Evolutionary conservation across 1,140 invertebrate species (phyloP).

Genomic region (Drosophila mauritiana): DNA sequence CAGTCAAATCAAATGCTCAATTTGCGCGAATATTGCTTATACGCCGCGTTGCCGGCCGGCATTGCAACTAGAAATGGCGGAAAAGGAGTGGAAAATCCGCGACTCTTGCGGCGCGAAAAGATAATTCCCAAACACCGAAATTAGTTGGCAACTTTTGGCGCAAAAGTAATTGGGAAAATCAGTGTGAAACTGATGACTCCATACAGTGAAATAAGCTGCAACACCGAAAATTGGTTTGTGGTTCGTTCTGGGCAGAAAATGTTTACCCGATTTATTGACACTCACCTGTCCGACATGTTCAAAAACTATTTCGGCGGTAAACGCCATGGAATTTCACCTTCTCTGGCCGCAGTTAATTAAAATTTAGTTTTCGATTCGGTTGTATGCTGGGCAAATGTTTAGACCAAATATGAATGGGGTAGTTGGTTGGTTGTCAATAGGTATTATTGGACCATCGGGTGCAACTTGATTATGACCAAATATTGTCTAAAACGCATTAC

Average conservation of each 20-base stretch:
- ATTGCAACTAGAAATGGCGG: neutral
- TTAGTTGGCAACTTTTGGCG: constrained; percentile 23
- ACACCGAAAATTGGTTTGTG: constrained; percentile 13
- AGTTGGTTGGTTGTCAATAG: constrained; percentile 41
- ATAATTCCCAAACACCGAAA: constrained; percentile 4
- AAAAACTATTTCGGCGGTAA: constrained; percentile 40
- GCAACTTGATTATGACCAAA: constrained; percentile 74
- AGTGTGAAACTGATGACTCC: constrained; percentile 9
- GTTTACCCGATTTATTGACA: constrained; percentile 37
- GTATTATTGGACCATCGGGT: constrained; percentile 54
- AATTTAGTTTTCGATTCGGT: constrained; percentile 70
- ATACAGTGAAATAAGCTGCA: neutral
- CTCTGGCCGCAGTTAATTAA: constrained; percentile 68
- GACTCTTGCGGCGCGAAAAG: neutral
- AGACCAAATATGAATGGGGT: constrained; percentile 19
- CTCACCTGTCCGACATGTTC: constrained; percentile 1
- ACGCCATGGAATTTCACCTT: constrained; percentile 23
- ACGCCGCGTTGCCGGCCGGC: constrained; percentile 38
- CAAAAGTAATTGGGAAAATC: constrained; percentile 53
- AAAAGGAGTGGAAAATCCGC: constrained; percentile 24
- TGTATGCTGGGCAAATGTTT: constrained; percentile 41
- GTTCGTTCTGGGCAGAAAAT: constrained; percentile 1
- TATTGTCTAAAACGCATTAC: constrained; percentile 57
- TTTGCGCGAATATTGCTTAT: constrained; percentile 75
- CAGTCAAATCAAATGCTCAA: constrained; percentile 81